phyloP scores from a whole-genome alignment of 2,888 invertebrate genomes.

The Corbicula japonica region DNA sequence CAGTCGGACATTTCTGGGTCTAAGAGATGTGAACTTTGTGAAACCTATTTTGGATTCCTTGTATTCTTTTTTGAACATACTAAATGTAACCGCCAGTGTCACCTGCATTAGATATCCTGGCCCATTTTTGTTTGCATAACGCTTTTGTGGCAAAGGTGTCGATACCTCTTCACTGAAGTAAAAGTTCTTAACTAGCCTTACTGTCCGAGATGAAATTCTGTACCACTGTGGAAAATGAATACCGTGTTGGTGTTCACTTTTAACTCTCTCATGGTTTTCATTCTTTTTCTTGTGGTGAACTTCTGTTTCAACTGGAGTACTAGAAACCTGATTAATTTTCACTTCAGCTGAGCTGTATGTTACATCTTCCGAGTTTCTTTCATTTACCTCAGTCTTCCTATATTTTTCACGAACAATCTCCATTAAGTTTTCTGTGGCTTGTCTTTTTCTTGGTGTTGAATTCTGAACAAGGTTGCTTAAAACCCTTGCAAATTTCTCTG shows the following conservation, averaged over 20 bases:
- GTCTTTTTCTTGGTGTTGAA: slow-evolving; percentile 35
- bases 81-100: slow-evolving; percentile 23
- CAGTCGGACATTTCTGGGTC: slow-evolving; percentile 48
- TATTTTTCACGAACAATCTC: slow-evolving; percentile 2
- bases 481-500: slow-evolving; percentile 41
- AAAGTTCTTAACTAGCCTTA: slow-evolving; percentile 20
- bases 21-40: slow-evolving; percentile 41
- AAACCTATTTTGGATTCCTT: slow-evolving; percentile 41
- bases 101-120: slow-evolving; percentile 46
- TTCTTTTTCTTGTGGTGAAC: no score
- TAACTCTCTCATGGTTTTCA: no score
- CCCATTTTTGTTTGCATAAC: slow-evolving; percentile 54
- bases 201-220: slow-evolving; percentile 21
- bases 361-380: not conserved
- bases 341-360: not conserved
- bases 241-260: no score
- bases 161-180: slow-evolving; percentile 40
- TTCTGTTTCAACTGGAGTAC: no score
- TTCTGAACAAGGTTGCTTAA: slow-evolving; percentile 42
- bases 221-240: slow-evolving; percentile 21
- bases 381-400: slow-evolving; percentile 3
- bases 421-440: slow-evolving; percentile 5
- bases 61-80: slow-evolving; percentile 34
- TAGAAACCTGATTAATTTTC: not conserved
- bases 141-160: slow-evolving; percentile 40